Evolutionary conservation across 1,140 invertebrate species (phyloP).

Genomic region (Cepaea nemoralis): DNA sequence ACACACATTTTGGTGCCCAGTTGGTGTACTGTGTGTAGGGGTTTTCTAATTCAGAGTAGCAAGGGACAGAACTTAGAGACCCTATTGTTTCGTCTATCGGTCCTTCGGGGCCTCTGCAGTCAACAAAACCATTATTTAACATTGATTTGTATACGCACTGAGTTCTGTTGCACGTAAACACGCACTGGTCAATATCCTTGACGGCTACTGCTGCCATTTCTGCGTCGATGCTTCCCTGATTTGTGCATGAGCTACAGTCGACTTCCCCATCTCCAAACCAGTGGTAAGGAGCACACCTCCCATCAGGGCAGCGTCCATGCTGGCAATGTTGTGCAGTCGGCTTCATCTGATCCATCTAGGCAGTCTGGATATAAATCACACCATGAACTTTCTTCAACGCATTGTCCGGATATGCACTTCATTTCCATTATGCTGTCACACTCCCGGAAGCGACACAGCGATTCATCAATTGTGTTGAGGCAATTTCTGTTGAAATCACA

Average conservation of each 20-base stretch:
- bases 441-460: not conserved
- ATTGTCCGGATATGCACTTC: not conserved
- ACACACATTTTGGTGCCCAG: constrained; percentile 30
- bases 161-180: constrained; percentile 14
- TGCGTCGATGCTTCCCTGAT: too few species aligned
- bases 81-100: constrained; percentile 23
- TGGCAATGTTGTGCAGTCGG: not conserved
- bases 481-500: not conserved
- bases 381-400: not conserved
- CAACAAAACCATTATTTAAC: not conserved
- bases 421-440: not conserved
- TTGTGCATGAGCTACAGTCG: constrained; percentile 4
- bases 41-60: not conserved
- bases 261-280: constrained; percentile 18
- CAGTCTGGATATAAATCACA: constrained; percentile 17
- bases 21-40: not conserved
- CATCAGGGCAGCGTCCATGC: not conserved
- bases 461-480: not conserved
- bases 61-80: not conserved
- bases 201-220: not conserved
- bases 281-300: not conserved
- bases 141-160: not conserved
- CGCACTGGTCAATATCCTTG: not conserved
- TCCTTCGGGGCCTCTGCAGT: constrained; percentile 24
- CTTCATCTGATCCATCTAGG: not conserved